A percentile compares a stretch with the other conserved stretches of the same genome.
Conservation (phyloP, 2,797 vertebrate genomes). For the Lagocephalus sceleratus region DNA sequence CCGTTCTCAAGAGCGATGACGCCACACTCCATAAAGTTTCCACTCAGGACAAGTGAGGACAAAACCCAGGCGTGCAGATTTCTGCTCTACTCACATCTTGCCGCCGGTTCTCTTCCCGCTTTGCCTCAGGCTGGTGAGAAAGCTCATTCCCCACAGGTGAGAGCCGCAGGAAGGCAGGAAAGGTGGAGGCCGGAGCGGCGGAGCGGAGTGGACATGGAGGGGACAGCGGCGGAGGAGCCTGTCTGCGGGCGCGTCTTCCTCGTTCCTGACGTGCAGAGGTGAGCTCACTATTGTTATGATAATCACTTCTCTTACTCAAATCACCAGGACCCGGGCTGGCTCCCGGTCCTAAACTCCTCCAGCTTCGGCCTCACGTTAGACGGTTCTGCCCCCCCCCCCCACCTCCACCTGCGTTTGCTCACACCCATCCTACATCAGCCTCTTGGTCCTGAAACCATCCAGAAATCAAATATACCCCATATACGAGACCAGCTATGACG, state of each 20-base stretch:
- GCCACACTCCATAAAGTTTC: too few species aligned
- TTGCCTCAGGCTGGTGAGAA: constrained; percentile 66
- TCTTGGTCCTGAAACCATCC: too few species aligned
- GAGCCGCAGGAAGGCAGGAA: constrained; percentile 9
- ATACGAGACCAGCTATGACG: too few species aligned
- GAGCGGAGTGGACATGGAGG: neutral
- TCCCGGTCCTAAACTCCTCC: constrained; percentile 67
- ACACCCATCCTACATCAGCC: too few species aligned
- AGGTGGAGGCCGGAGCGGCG: constrained; percentile 3
- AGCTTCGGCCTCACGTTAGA: rapidly evolving
- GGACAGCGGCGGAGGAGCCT: constrained; percentile 1
- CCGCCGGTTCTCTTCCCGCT: constrained; percentile 68
- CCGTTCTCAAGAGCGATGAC: neutral
- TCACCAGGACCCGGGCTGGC: neutral
- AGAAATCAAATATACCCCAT: too few species aligned
- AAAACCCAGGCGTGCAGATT: neutral
- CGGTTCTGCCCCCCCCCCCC: too few species aligned
- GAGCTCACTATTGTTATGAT: constrained; percentile 24
- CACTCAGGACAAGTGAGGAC: constrained; percentile 16
- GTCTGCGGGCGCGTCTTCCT: constrained; percentile 25
- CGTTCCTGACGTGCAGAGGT: constrained; percentile 56
- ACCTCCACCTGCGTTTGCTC: too few species aligned
- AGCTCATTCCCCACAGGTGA: constrained; percentile 73
- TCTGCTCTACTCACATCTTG: constrained; percentile 67
- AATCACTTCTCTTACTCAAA: too few species aligned